phyloP scores from a whole-genome alignment of 2,797 vertebrate species.

The Protosalanx chinensis region DNA sequence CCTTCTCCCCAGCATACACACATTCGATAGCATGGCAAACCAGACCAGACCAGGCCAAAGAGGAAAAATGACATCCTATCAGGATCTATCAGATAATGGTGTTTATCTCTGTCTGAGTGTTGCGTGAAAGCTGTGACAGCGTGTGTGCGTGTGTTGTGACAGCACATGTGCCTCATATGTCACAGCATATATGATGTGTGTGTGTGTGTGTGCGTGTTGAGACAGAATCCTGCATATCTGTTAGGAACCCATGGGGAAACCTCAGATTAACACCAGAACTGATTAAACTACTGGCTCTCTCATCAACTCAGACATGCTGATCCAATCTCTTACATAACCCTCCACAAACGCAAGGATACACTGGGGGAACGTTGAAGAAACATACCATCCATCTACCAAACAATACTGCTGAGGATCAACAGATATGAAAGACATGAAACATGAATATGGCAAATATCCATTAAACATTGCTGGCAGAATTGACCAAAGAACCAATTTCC shows the following conservation, averaged over 20 bases:
- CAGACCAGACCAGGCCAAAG: conserved; percentile 12
- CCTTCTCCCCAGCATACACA: background rate
- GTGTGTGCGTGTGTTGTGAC: conserved; percentile 1
- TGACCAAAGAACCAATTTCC: too few species aligned
- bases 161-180: background rate
- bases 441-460: background rate
- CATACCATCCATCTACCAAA: too few species aligned
- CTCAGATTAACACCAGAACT: background rate
- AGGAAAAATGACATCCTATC: conserved; percentile 31
- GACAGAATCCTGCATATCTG: background rate
- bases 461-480: background rate
- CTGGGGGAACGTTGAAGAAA: background rate
- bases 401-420: too few species aligned
- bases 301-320: conserved; percentile 6
- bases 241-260: background rate
- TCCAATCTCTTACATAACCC: background rate
- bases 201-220: conserved; percentile 4
- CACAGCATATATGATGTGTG: background rate
- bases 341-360: background rate
- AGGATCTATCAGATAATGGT: conserved; percentile 20
- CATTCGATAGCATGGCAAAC: conserved; percentile 2
- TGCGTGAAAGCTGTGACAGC: background rate
- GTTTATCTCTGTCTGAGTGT: background rate
- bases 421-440: too few species aligned
- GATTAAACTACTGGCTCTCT: background rate